Evolutionary conservation across 1,140 invertebrate species (phyloP).

Genomic region (Charaxes varanes): DNA sequence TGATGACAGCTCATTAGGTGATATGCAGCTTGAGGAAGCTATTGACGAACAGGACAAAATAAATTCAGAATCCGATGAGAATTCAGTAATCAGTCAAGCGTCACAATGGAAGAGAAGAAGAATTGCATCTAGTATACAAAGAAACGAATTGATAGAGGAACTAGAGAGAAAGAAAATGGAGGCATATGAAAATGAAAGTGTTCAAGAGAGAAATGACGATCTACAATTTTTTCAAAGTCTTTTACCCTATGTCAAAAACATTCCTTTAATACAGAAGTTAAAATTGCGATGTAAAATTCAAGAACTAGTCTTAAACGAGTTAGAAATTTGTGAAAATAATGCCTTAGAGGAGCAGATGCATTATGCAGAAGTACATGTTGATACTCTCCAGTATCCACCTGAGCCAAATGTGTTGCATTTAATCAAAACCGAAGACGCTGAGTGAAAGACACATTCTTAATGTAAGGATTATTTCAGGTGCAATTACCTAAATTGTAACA

Average conservation of each 20-base stretch:
- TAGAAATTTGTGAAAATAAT: neutral
- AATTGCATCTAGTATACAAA: neutral
- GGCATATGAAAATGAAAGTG: neutral
- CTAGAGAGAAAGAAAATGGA: neutral
- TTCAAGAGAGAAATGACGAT: conserved; percentile 2
- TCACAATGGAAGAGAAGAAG: neutral
- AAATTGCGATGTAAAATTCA: conserved; percentile 5
- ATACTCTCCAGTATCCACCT: too few species aligned
- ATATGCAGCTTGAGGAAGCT: neutral
- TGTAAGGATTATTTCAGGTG: too few species aligned
- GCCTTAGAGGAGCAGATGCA: too few species aligned
- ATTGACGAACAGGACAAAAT: neutral
- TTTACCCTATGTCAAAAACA: conserved; percentile 1
- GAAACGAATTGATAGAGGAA: neutral
- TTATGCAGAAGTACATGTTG: too few species aligned
- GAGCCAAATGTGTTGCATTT: too few species aligned
- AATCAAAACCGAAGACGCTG: too few species aligned
- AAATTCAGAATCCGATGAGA: conserved; percentile 1
- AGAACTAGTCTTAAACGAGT: conserved; percentile 1
- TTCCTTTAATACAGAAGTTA: conserved; percentile 1
- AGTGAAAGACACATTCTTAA: too few species aligned
- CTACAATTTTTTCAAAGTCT: conserved; percentile 4
- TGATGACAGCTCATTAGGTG: neutral
- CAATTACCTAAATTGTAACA: too few species aligned
- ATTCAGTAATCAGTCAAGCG: neutral